Conservation (phyloP, 2,797 vertebrate species). For the Pygocentrus nattereri region DNA sequence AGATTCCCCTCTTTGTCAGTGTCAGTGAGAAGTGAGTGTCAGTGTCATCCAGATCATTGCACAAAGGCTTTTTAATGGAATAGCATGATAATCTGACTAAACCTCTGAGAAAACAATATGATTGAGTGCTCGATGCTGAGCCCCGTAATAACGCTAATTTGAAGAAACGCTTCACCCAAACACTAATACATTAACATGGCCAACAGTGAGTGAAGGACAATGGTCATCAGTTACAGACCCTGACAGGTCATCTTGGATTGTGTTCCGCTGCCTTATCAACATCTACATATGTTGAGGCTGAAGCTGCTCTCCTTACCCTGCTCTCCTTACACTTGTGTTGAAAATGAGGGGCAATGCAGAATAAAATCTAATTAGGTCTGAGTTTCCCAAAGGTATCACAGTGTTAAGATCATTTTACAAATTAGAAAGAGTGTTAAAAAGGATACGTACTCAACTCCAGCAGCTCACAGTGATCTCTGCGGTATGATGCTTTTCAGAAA, state of each 20-base stretch:
- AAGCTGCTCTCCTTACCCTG: constrained; percentile 19
- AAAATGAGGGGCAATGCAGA: constrained; percentile 38
- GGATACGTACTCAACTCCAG: constrained; percentile 8
- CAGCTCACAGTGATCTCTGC: constrained; percentile 7
- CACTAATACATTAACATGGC: background rate
- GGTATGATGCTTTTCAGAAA: constrained; percentile 5
- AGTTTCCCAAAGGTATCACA: constrained; percentile 40
- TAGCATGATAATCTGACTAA: background rate
- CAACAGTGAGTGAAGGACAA: background rate
- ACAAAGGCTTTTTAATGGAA: background rate
- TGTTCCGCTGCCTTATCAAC: background rate
- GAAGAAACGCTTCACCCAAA: background rate
- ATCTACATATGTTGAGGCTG: background rate
- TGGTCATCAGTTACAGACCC: background rate
- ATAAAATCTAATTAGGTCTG: constrained; percentile 53
- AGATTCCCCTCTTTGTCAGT: no score
- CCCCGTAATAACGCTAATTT: background rate
- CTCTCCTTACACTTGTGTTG: constrained; percentile 17
- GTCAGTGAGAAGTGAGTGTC: no score
- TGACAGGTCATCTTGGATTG: background rate
- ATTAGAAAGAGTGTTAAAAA: constrained; percentile 39
- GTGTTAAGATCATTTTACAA: constrained; percentile 45
- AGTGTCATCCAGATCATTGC: background rate
- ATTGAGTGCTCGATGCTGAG: background rate
- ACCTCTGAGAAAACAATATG: background rate